Percentiles rank a stretch among this genome's conserved stretches.
phyloP scores from a whole-genome alignment of 1,140 invertebrate genomes.

The Brachionus rubens region DNA sequence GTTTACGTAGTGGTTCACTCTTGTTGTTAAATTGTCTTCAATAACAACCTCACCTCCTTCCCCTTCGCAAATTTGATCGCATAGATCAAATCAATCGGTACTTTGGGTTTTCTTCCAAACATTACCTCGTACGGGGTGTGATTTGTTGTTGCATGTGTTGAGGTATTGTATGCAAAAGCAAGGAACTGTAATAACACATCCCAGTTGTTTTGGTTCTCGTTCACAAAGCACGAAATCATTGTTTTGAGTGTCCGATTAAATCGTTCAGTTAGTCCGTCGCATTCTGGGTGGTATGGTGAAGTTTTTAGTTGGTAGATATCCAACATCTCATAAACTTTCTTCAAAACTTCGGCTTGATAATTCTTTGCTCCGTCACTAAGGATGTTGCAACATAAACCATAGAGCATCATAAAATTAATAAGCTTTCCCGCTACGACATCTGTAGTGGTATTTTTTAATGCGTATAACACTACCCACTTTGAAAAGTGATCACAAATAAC shows the following conservation, averaged over 20 bases:
- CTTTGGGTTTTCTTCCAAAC: too few species aligned
- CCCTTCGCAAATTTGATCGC: neutral
- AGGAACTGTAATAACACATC: neutral
- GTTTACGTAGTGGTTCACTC: neutral
- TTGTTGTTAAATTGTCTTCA: neutral
- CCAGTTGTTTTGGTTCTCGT: neutral
- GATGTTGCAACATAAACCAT: neutral
- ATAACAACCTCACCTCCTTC: conserved; percentile 5
- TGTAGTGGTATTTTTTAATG: conserved; percentile 29
- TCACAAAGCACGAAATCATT: neutral
- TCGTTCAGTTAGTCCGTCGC: neutral
- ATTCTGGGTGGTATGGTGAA: neutral
- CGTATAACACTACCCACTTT: conserved; percentile 56
- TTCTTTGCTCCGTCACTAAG: conserved; percentile 46
- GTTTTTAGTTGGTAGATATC: conserved; percentile 22
- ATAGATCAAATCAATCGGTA: neutral
- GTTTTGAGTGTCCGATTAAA: neutral
- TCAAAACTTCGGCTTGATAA: conserved; percentile 47
- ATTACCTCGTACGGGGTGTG: too few species aligned
- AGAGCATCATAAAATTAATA: neutral
- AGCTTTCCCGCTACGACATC: neutral
- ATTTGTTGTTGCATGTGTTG: conserved; percentile 25
- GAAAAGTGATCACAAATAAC: conserved; percentile 58
- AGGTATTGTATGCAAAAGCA: neutral
- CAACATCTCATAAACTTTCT: neutral